Evolutionary conservation across 2,797 vertebrate genomes (phyloP), one percentile per base, ranked within the genome.

Genomic region (Cheirogaleus major): DNA sequence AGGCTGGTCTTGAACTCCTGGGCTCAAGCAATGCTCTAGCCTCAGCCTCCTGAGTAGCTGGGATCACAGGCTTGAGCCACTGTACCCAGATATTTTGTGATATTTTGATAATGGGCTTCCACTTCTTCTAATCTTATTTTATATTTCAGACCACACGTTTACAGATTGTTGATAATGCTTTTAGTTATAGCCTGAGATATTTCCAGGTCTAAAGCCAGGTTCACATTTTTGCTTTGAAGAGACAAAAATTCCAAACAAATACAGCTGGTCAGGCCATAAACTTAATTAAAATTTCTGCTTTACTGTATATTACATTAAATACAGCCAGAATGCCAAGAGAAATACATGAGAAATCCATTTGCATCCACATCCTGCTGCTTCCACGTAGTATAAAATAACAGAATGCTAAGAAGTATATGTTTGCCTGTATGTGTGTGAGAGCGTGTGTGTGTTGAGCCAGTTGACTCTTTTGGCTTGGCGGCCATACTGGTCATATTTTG

Each of bases 171-270:
- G 96, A 97, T 79, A 84, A 92, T 85, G 76, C 67, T 70, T 93
- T 96, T 81, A 57, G 48, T 80, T 94, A 35, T 12, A 94, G 94
- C 50, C 72, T 73, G 50, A 93, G 69, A 65, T 96, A 96, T 94
- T 97, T 97, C 91, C 89, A 97, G 94, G 83, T 97, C 93, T 93
- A 93, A 96, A 97, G 93, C 48, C 86, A 88, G 97, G 93, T 97
- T 97, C 61, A 81, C 45, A 78, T 96, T 95, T 92, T 96, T 98
- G 13, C 95, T 96, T 97, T 97, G 80, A 97, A 97, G 97, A 63
- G 89, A 89, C 90, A 91, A 14, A 97, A 97, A 97, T 97, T 96
- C 89, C 92, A 97, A 97, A 97, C 84, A 98, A 96, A 96, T 81
- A 94, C 72, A 96, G 97, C 96, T 97, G 96, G 96, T 41, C 50